Evolutionary conservation across 1,140 invertebrate species (phyloP), one percentile per base, ranked within the genome.

Genomic region (Euwallacea fornicatus): DNA sequence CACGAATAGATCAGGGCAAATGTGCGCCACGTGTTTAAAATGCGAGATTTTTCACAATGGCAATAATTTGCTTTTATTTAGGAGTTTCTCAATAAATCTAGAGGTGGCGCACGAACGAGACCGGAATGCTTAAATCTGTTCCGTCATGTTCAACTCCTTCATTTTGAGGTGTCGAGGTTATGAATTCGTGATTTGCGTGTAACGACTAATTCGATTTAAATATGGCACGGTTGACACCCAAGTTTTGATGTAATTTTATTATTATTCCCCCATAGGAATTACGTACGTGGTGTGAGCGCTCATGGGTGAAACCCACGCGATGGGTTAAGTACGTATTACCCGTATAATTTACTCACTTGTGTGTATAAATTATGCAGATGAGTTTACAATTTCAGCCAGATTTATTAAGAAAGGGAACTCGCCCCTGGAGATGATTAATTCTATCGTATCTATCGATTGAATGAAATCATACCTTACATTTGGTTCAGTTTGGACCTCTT

Each of bases 171-270:
- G 41, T 2, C 55, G 54, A 54, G 44, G 43, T 67, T 67, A 69
- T 69, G 58, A 69, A 69, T 69, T 69, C 58, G 58, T 61, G 56
- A 69, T 69, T 69, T 21, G 66, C 66, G 58, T 69, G 66, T 69
- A 33, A 69, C 56, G 46, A 33, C 66, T 69, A 60, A 69, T 69
- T 69, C 56, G 58, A 61, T 69, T 69, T 60, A 53, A 69, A 60
- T 61, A 58, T 61, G 44, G 56, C 58, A 50, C 44, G 42, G 42
- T 60, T 69, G 66, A 69, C 66, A 61, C 66, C 16, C 46, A n/a
- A 61, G 66, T 61, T 61, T 21, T 69, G 58, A 53, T 50, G 44
- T 61, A 60, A 69, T 61, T 50, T 53, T 61, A 69, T 69, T 60
- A 69, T 61, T 69, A 61, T 56, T 56, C 16, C 54, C 8, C 13